Base-by-base conservation (phyloP, 2,888 invertebrate genomes). In the Caenorhabditis plicata region DNA sequence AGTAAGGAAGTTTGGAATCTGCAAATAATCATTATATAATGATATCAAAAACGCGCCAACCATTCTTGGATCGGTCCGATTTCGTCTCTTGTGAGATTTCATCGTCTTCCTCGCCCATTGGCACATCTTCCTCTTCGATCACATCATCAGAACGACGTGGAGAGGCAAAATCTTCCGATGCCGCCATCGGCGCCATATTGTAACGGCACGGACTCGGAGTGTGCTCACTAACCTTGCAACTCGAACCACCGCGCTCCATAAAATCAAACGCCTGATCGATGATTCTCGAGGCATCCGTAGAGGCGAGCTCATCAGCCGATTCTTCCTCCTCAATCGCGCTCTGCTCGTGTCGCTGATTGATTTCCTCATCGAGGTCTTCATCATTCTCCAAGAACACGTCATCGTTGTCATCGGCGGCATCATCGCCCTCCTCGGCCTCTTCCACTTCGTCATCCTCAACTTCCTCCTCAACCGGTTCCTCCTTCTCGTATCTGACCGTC, bases 201-300 rank as follows among this genome's bases (percentile, higher is more conserved):
- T 17, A n/a, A n/a, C 60, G 20, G 19, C 29, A 61, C 2, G 60
- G 60, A 17, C 43, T 43, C 11, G 60, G 54, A 11, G 60, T 61
- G n/a, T 32, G 44, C 13, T 48, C 38, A 44, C 58, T 47, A n/a
- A 46, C n/a, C n/a, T n/a, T n/a, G n/a, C n/a, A n/a, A n/a, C 27
- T 42, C 31, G 22, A 23, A 17, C 33, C 22, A 3, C 11, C 25
- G 1, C 58, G 43, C 27, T 64, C 65, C 62, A 71, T 67, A 49
- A 69, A 71, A 40, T 57, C 65, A 43, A 71, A 71, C 3, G 66
- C 68, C 20, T 64, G 45, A 41, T 68, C 71, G 36, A 71, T 71
- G 46, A 68, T 53, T 31, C 58, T 44, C 20, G 63, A 64, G 5
- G 67, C 55, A 27, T 67, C 63, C 7, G 44, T 48, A 20, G 25